Evolutionary conservation across 2,797 vertebrate species (phyloP), one percentile per base, ranked within the genome.

Genomic region (Sebastes wilsoni): DNA sequence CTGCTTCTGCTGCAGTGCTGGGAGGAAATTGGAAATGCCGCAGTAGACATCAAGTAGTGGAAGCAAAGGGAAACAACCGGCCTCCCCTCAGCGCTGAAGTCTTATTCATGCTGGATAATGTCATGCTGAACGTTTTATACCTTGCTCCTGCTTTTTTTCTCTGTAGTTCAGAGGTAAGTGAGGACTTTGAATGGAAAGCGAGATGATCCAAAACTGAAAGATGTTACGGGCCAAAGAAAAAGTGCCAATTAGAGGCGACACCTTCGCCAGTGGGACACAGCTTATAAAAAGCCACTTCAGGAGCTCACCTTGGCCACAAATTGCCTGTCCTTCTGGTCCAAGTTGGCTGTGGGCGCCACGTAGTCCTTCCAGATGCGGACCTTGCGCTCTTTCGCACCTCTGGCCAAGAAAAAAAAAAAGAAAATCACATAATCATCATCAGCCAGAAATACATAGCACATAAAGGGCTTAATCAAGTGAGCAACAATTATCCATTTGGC

Each of bases 301-400:
- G 20, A 22, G 2, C 96, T 95, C 92, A 99, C 98, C 98, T 99
- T 99, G 88, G 98, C 98, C 32, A 99, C 96, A 34, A 99, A 99
- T 83, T 99, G 98, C 89, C 97, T 96, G 95, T 99, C 98, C 94
- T 99, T 99, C 95, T 96, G 97, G 81, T 99, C 98, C 95, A 99
- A 86, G 94, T 99, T 99, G 77, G 98, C 98, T 3, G 98, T 99
- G 76, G 98, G 98, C 1, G 98, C 96, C 73, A 99, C 98, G 0
- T 99, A 99, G 93, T 99, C 98, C 94, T 98, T 98, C 98, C 98
- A 99, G 90, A 99, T 99, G 84, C 98, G 93, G 82, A 98, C 93
- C 90, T 97, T 98, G 75, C 96, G 97, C 66, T 99, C 98, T 89
- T 99, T 99, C 72, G 98, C 98, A 46, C 96, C 97, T 87, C 98